Evolutionary conservation across 1,140 invertebrate genomes (phyloP), one percentile per base, ranked within the genome.

Genomic region (Lepidurus packardi): DNA sequence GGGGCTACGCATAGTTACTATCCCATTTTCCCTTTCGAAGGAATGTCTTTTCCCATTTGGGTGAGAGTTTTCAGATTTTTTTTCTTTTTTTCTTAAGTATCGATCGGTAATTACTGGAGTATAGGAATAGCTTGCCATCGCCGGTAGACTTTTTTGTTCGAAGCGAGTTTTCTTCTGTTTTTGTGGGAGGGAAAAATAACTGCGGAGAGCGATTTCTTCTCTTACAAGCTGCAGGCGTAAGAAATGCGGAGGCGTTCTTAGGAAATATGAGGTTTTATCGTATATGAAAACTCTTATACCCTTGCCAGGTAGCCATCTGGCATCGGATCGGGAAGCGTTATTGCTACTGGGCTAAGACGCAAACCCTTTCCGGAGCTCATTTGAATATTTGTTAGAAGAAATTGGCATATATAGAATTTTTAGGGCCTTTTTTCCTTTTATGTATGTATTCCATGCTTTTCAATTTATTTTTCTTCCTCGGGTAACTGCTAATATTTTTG

Each of bases 291-390:
- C 53, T 65, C 53, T 65, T 34, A 34, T 34, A 34, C 16, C 53
- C 53, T n/a, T 13, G 16, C 13, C 53, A 65, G 53, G 53, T 65
- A 65, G 53, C 53, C 53, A 65, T 65, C 53, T 65, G 53, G 53
- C 53, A 65, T 65, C 53, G 53, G 21, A 65, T 16, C 53, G 16
- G 7, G 8, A 65, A 65, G 53, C 21, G 53, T 65, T 65, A 65
- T 65, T 65, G 13, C 53, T 13, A 8, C 21, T 65, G 16, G 53
- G 53, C 53, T 65, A n/a, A 21, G 53, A 65, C 16, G 13, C 53
- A 65, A 65, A n/a, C 10, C 16, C 53, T 65, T 0, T 34, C 2
- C 3, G 34, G 34, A 34, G 34, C 34, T 21, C 9, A 65, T 16
- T n/a, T 65, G n/a, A 65, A 65, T 16, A 65, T 65, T 21, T 65